Percentiles rank a stretch among this genome's conserved stretches.
Evolutionary conservation across 64 coral and sea anemone species (phyloP).

Genomic region (Pachyseris speciosa): DNA sequence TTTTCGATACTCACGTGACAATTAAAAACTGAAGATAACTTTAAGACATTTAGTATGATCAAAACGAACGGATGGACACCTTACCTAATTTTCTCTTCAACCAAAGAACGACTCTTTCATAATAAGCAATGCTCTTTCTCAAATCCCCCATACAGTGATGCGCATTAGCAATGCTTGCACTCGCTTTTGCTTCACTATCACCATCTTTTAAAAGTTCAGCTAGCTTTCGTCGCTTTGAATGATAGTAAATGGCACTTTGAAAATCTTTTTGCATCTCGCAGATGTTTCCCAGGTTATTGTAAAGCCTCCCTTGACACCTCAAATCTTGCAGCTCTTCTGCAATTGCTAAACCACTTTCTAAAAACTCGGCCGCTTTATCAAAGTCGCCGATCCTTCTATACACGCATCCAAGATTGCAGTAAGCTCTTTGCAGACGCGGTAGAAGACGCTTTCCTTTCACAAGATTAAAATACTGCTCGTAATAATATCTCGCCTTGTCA

Average conservation of each 20-base stretch:
- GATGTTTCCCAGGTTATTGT: conserved; percentile 85
- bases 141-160: conserved; percentile 62
- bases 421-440: conserved; percentile 65
- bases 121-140: conserved; percentile 69
- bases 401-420: conserved; percentile 90
- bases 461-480: conserved; percentile 63
- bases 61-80: no score
- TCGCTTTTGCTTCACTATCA: conserved; percentile 68
- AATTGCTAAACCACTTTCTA: conserved; percentile 55
- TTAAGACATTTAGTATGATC: no score
- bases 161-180: conserved; percentile 69
- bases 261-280: conserved; percentile 86
- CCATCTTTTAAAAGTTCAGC: conserved; percentile 63
- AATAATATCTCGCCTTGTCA: conserved; percentile 58
- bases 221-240: conserved; percentile 63
- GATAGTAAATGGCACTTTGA: conserved; percentile 86
- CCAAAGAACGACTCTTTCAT: conserved; percentile 84
- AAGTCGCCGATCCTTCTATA: conserved; percentile 74
- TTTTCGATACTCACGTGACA: no score
- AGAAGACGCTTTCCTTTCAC: conserved; percentile 17
- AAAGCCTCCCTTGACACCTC: conserved; percentile 61
- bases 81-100: conserved; percentile 81
- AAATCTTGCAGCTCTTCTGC: conserved; percentile 56
- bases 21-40: no score
- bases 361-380: conserved; percentile 59